These are phyloP conservation scores for Nothobranchius kuhntae DNA, from an alignment of 2,113 vertebrate species.

Conservation along the genomic window DNA sequence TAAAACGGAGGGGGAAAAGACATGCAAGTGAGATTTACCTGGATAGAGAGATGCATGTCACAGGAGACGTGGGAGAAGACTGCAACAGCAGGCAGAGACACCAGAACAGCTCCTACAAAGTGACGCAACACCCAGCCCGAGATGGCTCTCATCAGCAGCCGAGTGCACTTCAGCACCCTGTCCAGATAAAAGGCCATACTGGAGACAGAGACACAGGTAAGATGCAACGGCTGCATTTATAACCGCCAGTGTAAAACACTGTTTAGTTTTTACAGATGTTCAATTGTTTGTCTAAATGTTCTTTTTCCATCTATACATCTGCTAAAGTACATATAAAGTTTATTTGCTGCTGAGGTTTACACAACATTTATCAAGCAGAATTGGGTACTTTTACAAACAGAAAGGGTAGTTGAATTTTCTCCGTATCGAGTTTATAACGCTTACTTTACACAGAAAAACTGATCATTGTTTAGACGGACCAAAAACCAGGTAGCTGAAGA, in stretches of 20 bases:
- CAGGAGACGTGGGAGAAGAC: conserved; percentile 90
- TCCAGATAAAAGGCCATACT: conserved; percentile 96
- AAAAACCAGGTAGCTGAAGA: background rate
- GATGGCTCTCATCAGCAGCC: conserved; percentile 83
- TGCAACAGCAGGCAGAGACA: conserved; percentile 90
- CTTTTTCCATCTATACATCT: background rate
- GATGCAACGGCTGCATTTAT: background rate
- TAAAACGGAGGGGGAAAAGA: background rate
- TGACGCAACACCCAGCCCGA: conserved; percentile 94
- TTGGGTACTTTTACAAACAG: too few species aligned
- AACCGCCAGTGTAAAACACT: too few species aligned
- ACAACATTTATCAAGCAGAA: too few species aligned
- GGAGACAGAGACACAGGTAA: conserved; percentile 19
- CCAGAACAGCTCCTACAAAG: conserved; percentile 88
- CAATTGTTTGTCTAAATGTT: too few species aligned
- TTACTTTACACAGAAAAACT: too few species aligned
- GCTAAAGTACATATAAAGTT: background rate
- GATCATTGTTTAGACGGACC: background rate
- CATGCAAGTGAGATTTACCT: conserved; percentile 56
- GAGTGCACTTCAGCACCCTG: conserved; percentile 85
- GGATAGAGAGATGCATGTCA: conserved; percentile 77
- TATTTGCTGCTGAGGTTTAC: background rate
- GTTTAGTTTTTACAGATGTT: background rate
- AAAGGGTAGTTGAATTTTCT: too few species aligned
- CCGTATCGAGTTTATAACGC: too few species aligned